phyloP scores from a whole-genome alignment of 1,140 invertebrate genomes.

The Penaeus chinensis region DNA sequence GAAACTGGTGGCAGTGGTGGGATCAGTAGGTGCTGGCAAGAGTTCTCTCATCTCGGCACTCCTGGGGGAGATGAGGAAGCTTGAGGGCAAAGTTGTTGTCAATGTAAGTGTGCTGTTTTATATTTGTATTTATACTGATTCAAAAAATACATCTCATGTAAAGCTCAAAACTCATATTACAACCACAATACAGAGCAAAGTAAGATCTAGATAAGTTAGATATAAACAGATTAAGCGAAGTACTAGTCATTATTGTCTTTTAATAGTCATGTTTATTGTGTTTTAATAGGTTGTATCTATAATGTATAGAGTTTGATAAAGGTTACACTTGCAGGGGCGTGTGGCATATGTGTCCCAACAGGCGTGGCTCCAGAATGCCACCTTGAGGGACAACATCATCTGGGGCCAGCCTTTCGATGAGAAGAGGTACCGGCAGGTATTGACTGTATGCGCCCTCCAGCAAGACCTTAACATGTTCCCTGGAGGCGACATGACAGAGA shows the following conservation, averaged over 20 bases:
- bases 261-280: no score
- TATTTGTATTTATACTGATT: not conserved
- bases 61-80: slow-evolving; percentile 72
- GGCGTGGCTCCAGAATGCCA: slow-evolving; percentile 71
- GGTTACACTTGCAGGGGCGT: not conserved
- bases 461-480: slow-evolving; percentile 89
- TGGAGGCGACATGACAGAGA: slow-evolving; percentile 89
- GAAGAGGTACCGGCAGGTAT: slow-evolving; percentile 81
- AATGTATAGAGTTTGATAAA: no score
- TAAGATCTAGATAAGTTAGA: no score
- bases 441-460: slow-evolving; percentile 85
- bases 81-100: slow-evolving; percentile 65
- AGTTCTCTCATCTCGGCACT: slow-evolving; percentile 73
- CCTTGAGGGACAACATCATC: slow-evolving; percentile 71
- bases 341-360: slow-evolving; percentile 65
- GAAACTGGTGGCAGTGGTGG: slow-evolving; percentile 69
- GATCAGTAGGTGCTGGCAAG: slow-evolving; percentile 70
- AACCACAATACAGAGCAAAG: no score
- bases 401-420: slow-evolving; percentile 77
- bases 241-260: no score
- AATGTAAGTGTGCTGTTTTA: not conserved
- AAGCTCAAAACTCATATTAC: no score
- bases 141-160: no score
- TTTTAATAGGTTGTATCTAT: no score
- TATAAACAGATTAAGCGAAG: no score